Conservation (phyloP, 2,797 vertebrate genomes). For the Sphaeramia orbicularis region DNA sequence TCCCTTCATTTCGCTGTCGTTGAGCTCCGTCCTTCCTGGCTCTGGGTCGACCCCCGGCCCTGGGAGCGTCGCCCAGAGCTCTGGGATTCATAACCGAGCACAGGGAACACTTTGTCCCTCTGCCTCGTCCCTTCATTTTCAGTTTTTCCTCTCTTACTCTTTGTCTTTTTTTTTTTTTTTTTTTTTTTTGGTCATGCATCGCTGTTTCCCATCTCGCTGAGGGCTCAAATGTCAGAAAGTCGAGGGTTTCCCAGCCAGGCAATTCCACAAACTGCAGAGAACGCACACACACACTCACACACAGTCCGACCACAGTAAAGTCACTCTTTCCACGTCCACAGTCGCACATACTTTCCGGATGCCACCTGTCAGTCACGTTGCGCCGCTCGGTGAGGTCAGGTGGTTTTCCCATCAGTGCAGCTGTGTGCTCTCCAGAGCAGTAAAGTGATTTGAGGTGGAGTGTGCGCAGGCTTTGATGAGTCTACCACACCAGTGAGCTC, state of each 20-base stretch:
- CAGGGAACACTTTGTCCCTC: slow-evolving; percentile 71
- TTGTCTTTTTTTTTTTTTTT: slow-evolving; percentile 42
- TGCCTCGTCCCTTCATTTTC: slow-evolving; percentile 14
- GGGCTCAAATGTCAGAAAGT: slow-evolving; percentile 73
- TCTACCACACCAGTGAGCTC: slow-evolving; percentile 68
- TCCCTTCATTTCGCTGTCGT: slow-evolving; percentile 9
- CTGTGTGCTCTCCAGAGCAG: slow-evolving; percentile 63
- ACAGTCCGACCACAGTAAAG: slow-evolving; percentile 3
- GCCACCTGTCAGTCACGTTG: slow-evolving; percentile 64
- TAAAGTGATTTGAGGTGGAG: slow-evolving; percentile 67
- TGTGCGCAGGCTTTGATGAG: slow-evolving; percentile 68
- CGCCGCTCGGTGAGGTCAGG: slow-evolving; percentile 54
- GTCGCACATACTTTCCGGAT: slow-evolving; percentile 36
- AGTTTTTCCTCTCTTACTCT: too few species aligned
- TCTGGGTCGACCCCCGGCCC: slow-evolving; percentile 50
- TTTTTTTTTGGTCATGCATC: slow-evolving; percentile 39
- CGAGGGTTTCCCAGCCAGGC: slow-evolving; percentile 70
- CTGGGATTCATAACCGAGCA: slow-evolving; percentile 49
- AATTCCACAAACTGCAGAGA: slow-evolving; percentile 45
- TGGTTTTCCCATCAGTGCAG: slow-evolving; percentile 70
- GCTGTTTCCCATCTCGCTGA: slow-evolving; percentile 25
- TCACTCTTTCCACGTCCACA: slow-evolving; percentile 11
- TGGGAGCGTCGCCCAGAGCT: slow-evolving; percentile 50
- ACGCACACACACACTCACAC: slow-evolving; percentile 10
- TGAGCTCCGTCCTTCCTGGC: slow-evolving; percentile 40